Conservation (phyloP, 2,113 vertebrate species). For the Siniperca knerii region DNA sequence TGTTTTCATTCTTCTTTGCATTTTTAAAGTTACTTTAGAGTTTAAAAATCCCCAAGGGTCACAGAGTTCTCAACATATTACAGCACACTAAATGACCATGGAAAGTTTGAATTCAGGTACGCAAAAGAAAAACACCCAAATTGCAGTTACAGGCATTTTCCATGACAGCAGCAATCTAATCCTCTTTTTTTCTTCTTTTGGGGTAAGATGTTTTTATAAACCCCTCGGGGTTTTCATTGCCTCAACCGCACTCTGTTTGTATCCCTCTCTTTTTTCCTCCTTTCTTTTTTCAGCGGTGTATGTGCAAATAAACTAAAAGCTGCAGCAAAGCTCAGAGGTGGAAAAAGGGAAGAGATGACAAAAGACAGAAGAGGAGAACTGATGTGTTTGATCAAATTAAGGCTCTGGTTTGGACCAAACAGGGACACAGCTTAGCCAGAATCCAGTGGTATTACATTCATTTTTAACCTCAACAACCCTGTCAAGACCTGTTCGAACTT, state of each 20-base stretch:
- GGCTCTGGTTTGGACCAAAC: slow-evolving; percentile 56
- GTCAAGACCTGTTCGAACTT: slow-evolving; percentile 59
- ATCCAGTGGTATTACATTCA: slow-evolving; percentile 57
- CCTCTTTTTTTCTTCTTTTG: slow-evolving; percentile 56
- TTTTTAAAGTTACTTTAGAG: slow-evolving; percentile 26
- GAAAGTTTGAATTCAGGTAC: slow-evolving; percentile 77
- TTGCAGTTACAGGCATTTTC: slow-evolving; percentile 75
- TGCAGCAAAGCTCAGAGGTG: slow-evolving; percentile 56
- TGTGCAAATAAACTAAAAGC: slow-evolving; percentile 64
- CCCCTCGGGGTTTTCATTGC: slow-evolving; percentile 67
- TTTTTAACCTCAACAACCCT: slow-evolving; percentile 64
- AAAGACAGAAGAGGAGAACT: slow-evolving; percentile 70
- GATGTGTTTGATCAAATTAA: slow-evolving; percentile 75
- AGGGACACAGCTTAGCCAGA: slow-evolving; percentile 33
- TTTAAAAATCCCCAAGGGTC: slow-evolving; percentile 26
- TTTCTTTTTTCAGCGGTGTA: slow-evolving; percentile 17
- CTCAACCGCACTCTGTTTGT: slow-evolving; percentile 70
- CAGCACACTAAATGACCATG: slow-evolving; percentile 46
- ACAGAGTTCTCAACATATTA: slow-evolving; percentile 38
- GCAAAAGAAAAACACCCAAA: slow-evolving; percentile 66
- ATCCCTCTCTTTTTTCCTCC: slow-evolving; percentile 43
- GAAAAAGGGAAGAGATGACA: slow-evolving; percentile 66
- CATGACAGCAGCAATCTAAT: slow-evolving; percentile 76
- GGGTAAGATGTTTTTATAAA: slow-evolving; percentile 74
- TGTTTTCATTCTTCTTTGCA: slow-evolving; percentile 38